Evolutionary conservation across 2,797 vertebrate species (phyloP).

Genomic region (Sebastolobus alascanus): DNA sequence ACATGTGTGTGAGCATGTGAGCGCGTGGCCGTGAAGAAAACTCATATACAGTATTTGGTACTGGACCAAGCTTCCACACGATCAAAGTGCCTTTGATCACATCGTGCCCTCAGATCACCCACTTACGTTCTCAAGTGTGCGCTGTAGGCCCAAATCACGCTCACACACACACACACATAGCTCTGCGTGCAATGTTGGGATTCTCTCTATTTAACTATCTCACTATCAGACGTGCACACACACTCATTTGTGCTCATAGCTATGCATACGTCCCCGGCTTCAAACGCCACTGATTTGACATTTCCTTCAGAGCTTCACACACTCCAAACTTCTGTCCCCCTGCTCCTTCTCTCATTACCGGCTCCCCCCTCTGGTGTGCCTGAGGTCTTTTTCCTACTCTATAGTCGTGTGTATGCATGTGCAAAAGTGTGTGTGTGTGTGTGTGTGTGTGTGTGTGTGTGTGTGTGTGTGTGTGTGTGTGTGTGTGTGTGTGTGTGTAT

Average conservation of each 20-base stretch:
- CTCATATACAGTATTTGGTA: conserved; percentile 44
- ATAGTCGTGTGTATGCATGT: conserved; percentile 18
- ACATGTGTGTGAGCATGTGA: neutral
- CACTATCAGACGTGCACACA: conserved; percentile 23
- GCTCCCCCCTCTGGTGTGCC: conserved; percentile 69
- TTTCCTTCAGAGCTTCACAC: conserved; percentile 69
- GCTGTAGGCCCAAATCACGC: conserved; percentile 33
- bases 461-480: too few species aligned
- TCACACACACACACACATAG: neutral
- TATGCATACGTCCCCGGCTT: conserved; percentile 58
- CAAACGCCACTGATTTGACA: conserved; percentile 71
- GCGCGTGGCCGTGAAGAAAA: conserved; percentile 24
- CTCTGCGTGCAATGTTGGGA: conserved; percentile 1
- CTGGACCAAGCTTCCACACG: conserved; percentile 54
- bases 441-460: too few species aligned
- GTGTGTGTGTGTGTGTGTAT: too few species aligned
- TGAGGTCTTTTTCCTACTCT: conserved; percentile 55
- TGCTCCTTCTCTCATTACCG: conserved; percentile 72
- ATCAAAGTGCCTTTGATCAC: conserved; percentile 81
- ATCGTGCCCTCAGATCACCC: conserved; percentile 66
- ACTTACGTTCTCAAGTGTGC: conserved; percentile 53
- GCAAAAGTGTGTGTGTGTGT: conserved; percentile 33
- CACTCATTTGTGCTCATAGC: conserved; percentile 53
- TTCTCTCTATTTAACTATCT: conserved; percentile 36
- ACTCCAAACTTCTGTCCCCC: conserved; percentile 67